A percentile compares a stretch with the other conserved stretches of the same genome.
phyloP scores from a whole-genome alignment of 1,140 invertebrate species.

The Formica exsecta region DNA sequence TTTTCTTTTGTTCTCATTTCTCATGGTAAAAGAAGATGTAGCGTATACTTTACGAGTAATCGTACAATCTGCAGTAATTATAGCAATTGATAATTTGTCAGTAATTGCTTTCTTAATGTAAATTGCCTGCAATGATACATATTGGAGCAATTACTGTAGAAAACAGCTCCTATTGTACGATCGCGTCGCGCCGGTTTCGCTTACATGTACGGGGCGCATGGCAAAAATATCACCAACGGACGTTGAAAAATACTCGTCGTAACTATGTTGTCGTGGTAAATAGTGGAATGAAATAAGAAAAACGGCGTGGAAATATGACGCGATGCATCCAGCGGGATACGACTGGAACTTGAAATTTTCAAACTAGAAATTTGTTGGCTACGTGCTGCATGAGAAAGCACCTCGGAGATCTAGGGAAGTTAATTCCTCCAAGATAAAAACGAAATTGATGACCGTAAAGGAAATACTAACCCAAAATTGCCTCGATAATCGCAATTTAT shows the following conservation, averaged over 20 bases:
- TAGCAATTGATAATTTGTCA: background rate
- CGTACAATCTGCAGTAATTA: background rate
- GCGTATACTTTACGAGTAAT: conserved; percentile 22
- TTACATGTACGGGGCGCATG: background rate
- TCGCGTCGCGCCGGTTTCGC: background rate
- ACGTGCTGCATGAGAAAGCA: conserved; percentile 47
- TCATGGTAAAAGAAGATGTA: background rate
- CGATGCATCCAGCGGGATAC: conserved; percentile 57
- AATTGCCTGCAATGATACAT: conserved; percentile 2
- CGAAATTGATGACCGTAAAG: conserved; percentile 34
- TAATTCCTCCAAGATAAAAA: conserved; percentile 39
- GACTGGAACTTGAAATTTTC: conserved; percentile 55
- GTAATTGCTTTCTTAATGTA: background rate
- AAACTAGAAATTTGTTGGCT: conserved; percentile 53
- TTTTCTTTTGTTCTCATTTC: background rate
- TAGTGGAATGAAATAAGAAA: conserved; percentile 54
- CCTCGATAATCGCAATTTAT: conserved; percentile 23
- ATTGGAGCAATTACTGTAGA: conserved; percentile 29
- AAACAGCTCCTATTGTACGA: background rate
- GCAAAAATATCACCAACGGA: conserved; percentile 50
- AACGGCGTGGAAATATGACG: conserved; percentile 60
- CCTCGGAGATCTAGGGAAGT: conserved; percentile 47
- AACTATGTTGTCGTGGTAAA: conserved; percentile 62
- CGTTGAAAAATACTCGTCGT: conserved; percentile 58
- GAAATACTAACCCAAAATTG: conserved; percentile 8